Evolutionary conservation across 23 tunicate species (phyloP), one percentile per base, ranked within the genome.

Genomic region (Trididemnum clinides): DNA sequence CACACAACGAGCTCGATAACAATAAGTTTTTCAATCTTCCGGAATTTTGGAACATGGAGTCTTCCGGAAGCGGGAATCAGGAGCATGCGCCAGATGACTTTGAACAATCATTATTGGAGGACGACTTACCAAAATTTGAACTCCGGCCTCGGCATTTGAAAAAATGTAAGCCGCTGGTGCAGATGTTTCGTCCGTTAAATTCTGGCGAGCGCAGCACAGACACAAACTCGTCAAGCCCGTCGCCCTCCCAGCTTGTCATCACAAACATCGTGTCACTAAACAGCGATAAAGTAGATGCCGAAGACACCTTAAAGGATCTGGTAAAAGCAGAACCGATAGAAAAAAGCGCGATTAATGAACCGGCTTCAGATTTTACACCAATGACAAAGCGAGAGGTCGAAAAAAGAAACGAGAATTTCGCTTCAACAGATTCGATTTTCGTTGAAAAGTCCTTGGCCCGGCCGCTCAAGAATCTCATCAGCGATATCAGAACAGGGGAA

Each of bases 171-270:
- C 75, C 75, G 10, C 75, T 30, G 37, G 37, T 66, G 75, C 75
- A 66, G 22, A 66, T 66, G 75, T 66, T 66, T n/a, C 36, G 75
- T 36, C 37, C 75, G 30, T 31, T 66, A 31, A 66, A 66, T 66
- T 31, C 75, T 36, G 75, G 22, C 10, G 5, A n/a, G n/a, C n/a
- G n/a, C n/a, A n/a, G n/a, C n/a, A n/a, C n/a, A n/a, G n/a, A n/a
- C n/a, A n/a, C n/a, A n/a, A n/a, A n/a, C n/a, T n/a, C n/a, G n/a
- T n/a, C n/a, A n/a, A n/a, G n/a, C n/a, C n/a, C 37, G 7, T 31
- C 75, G 6, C 37, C 75, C 3, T 31, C 75, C 22, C 7, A 29
- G 22, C 30, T 66, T n/a, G 7, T 30, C 37, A 31, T 66, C 37
- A 66, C 75, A 3, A 66, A 66, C 12, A 37, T 66, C 6, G n/a